A percentile compares a stretch with the other conserved stretches of the same genome.
phyloP scores from a whole-genome alignment of 2,888 invertebrate species.

The Amblyjoppa fuscipennis region DNA sequence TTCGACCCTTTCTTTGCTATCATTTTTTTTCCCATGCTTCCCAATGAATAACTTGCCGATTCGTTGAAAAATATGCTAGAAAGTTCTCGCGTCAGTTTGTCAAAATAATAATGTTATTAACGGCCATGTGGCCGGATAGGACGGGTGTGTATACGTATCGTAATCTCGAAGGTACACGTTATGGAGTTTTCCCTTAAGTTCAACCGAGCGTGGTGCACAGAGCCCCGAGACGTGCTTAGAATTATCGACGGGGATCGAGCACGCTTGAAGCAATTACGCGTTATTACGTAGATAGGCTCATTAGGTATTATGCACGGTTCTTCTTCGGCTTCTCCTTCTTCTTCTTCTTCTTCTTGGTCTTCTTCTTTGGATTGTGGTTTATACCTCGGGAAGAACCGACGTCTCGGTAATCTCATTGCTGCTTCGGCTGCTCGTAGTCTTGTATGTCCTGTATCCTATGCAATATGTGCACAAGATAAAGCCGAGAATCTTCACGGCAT shows the following conservation, averaged over 20 bases:
- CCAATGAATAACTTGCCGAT: slow-evolving; percentile 49
- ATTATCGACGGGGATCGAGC: slow-evolving; percentile 80
- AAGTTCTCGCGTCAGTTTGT: slow-evolving; percentile 38
- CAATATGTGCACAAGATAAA: slow-evolving; percentile 53
- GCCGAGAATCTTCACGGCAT: slow-evolving; percentile 69
- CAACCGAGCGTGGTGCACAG: slow-evolving; percentile 70
- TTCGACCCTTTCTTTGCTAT: background rate
- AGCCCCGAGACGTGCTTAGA: slow-evolving; percentile 74
- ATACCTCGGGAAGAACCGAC: slow-evolving; percentile 59
- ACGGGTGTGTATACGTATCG: slow-evolving; percentile 50
- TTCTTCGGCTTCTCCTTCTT: slow-evolving; percentile 70
- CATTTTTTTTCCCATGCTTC: background rate
- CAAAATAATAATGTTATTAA: slow-evolving; percentile 68
- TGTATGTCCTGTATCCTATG: slow-evolving; percentile 50
- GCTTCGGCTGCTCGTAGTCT: slow-evolving; percentile 30
- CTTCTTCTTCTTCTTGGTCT: slow-evolving; percentile 57
- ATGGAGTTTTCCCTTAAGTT: slow-evolving; percentile 68
- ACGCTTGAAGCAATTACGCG: slow-evolving; percentile 78
- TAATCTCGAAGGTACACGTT: slow-evolving; percentile 57
- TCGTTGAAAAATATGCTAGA: slow-evolving; percentile 45
- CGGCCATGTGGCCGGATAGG: slow-evolving; percentile 59
- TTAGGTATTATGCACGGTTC: slow-evolving; percentile 81
- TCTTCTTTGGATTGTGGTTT: slow-evolving; percentile 56
- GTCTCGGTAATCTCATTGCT: slow-evolving; percentile 60
- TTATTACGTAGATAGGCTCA: slow-evolving; percentile 81